Base-by-base conservation (phyloP, 2,888 invertebrate genomes). In the Spodoptera exigua region DNA sequence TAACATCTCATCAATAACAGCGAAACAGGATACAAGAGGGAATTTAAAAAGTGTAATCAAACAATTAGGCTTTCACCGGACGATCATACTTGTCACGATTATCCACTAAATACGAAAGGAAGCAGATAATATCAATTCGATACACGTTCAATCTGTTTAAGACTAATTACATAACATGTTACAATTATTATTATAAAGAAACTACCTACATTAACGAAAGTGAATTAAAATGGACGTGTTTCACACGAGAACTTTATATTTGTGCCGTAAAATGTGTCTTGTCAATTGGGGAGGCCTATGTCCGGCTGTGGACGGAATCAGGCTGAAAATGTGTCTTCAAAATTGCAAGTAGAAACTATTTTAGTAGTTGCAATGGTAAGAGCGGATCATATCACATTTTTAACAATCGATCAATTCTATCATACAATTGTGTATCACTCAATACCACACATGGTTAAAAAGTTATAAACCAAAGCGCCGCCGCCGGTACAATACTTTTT, bases 21-120 rank as follows among this genome's bases (percentile, higher is more conserved):
- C 11, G 43, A 32, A 48, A 53, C 53, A 51, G 59, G 41, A 66
- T 32, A 35, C 14, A 9, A n/a, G 11, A n/a, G 13, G 40, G 46
- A 48, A 41, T 48, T 52, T 35, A 41, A 54, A 21, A 41, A 32
- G 5, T 44, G 43, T 18, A 7, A 52, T 58, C 12, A 40, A 58
- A 41, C 14, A 36, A 16, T 18, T 17, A 39, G 36, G 52, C 76
- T 71, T 74, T 74, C 73, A 65, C 74, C 74, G 70, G 74, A 76
- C 53, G 69, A 65, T 70, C 74, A 67, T 73, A 76, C 53, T 34
- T 27, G 53, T 39, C 61, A 52, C 37, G 11, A 16, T 37, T 39
- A 36, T 49, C 54, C 53, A 36, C 1, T 46, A 47, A 53, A 41
- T 41, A 62, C 57, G n/a, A 58, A 64, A 76, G 63, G 63, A 71